phyloP scores from a whole-genome alignment of 1,140 invertebrate species.

The Lethrus apterus region DNA sequence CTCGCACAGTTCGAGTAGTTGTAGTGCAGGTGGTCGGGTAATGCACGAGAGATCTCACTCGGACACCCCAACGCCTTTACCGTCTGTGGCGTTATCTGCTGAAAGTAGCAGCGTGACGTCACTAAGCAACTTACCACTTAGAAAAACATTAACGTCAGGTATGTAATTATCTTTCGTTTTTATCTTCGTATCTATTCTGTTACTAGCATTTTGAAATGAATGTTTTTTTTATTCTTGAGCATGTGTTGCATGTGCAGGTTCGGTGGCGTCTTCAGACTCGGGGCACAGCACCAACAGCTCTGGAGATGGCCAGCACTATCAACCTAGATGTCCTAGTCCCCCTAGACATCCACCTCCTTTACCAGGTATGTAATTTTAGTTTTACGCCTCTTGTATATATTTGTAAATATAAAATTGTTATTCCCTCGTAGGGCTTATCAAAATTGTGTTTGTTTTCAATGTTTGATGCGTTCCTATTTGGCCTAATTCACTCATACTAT shows the following conservation, averaged over 20 bases:
- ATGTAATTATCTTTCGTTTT: no score
- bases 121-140: slow-evolving; percentile 77
- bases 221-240: slow-evolving; percentile 18
- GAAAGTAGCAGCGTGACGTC: slow-evolving; percentile 94
- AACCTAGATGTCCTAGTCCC: slow-evolving; percentile 35
- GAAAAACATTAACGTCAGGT: slow-evolving; percentile 81
- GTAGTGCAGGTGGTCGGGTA: slow-evolving; percentile 39
- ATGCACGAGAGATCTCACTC: slow-evolving; percentile 84
- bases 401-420: no score
- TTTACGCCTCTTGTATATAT: no score
- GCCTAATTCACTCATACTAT: no score
- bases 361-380: slow-evolving; percentile 39
- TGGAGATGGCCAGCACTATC: slow-evolving; percentile 23
- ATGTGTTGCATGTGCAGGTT: slow-evolving; percentile 33
- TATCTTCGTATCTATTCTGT: background rate
- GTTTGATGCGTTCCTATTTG: no score
- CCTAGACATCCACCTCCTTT: slow-evolving; percentile 34
- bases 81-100: slow-evolving; percentile 83
- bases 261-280: slow-evolving; percentile 39
- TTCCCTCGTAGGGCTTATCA: no score
- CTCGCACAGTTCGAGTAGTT: slow-evolving; percentile 33
- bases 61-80: slow-evolving; percentile 76
- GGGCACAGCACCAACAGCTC: slow-evolving; percentile 40
- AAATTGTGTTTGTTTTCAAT: no score
- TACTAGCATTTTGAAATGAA: background rate